Evolutionary conservation across 2,888 invertebrate species (phyloP).

Genomic region (Oasisia sp.): DNA sequence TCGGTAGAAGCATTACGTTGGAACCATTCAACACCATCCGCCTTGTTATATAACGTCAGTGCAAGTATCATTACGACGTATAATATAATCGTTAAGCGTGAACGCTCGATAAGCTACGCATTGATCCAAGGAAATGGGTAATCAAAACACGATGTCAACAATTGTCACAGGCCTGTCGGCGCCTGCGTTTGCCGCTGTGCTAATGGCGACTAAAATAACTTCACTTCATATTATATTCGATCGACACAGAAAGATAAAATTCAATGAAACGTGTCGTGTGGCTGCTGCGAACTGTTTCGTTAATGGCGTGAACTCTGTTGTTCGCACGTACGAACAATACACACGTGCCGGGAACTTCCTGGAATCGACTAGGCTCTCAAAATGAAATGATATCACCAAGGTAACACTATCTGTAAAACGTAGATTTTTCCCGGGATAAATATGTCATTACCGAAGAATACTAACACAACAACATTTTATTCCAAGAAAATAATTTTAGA

Average conservation of each 20-base stretch:
- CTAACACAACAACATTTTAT: no score
- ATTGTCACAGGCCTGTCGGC: not conserved
- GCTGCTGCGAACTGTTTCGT: not conserved
- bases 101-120: not conserved
- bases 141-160: not conserved
- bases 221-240: not conserved
- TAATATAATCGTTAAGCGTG: not conserved
- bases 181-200: not conserved
- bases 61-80: not conserved
- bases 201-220: slow-evolving; percentile 4
- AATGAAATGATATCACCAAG: no score
- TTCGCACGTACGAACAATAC: not conserved
- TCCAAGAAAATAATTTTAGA: not conserved
- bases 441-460: no score
- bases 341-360: not conserved
- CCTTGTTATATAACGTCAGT: not conserved
- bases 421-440: not conserved
- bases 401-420: no score
- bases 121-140: not conserved
- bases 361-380: not conserved
- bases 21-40: not conserved
- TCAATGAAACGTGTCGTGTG: not conserved
- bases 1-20: not conserved
- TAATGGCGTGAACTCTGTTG: not conserved
- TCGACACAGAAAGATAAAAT: not conserved